Evolutionary conservation across 2,888 invertebrate species (phyloP), one percentile per base, ranked within the genome.

Genomic region (Drosophila stalkeri): DNA sequence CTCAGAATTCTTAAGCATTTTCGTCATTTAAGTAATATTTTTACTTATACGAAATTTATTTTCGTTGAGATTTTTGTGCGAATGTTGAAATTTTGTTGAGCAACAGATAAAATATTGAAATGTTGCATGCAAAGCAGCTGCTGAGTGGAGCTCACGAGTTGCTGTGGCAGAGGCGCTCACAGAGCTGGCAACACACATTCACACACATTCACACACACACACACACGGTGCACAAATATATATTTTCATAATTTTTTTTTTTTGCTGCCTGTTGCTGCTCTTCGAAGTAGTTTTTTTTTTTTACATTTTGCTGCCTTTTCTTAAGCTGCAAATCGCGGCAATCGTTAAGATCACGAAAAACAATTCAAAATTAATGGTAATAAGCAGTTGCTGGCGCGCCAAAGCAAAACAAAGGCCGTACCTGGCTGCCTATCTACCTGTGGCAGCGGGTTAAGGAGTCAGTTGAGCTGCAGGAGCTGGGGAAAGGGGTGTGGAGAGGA

Each of bases 331-430:
- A 90, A 91, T 90, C 89, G 87, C 89, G 86, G 90, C 90, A 90
- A 92, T 92, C 92, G 92, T 92, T 92, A 92, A 91, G 92, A 92
- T 92, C 92, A 92, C 92, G 92, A 92, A 92, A 91, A 92, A 92
- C 91, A 92, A 91, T 91, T 92, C 91, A 91, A 92, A 92, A 92
- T 92, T 92, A 92, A 92, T 92, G 92, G 91, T 92, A 92, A 92
- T 92, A 92, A 92, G 92, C 92, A 91, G 92, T 92, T 91, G 86
- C 85, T 75, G 80, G 77, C 77, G 80, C 80, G 80, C 80, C 80
- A 80, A 80, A 80, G 80, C 77, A 80, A 80, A 80, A 80, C 80
- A 80, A 80, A 80, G 80, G 68, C 75, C 75, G 77, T 75, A 77
- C 65, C 66, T 78, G 77, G 66, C 68, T 70, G 64, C 35, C 49